phyloP scores from a whole-genome alignment of 2,888 invertebrate species.

The Ormyrus nitidulus region DNA sequence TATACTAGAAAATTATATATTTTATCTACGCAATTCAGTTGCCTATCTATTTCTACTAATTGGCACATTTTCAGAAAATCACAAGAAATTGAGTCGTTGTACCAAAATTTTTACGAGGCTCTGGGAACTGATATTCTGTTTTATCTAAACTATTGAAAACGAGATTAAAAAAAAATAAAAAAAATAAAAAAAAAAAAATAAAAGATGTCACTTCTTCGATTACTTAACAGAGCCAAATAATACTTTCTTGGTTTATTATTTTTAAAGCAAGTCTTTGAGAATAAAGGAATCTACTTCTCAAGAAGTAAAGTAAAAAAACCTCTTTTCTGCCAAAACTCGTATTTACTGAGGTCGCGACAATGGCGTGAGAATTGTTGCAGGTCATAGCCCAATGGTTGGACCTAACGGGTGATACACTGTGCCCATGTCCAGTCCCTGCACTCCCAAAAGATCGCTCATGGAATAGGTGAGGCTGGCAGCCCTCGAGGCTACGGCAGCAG shows the following conservation, averaged over 20 bases:
- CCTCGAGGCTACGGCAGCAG: slow-evolving; percentile 71
- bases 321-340: not conserved
- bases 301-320: too few relatives aligned
- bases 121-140: slow-evolving; percentile 1
- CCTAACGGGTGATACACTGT: slow-evolving; percentile 84
- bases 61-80: slow-evolving; percentile 50
- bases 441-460: slow-evolving; percentile 84
- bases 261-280: too few relatives aligned
- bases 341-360: slow-evolving; percentile 71
- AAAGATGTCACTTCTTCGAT: too few relatives aligned
- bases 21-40: slow-evolving; percentile 4
- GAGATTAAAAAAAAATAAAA: too few relatives aligned
- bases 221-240: too few relatives aligned
- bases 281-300: too few relatives aligned
- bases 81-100: slow-evolving; percentile 52
- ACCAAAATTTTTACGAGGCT: slow-evolving; percentile 33
- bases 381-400: slow-evolving; percentile 83
- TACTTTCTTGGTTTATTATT: slow-evolving; percentile 1
- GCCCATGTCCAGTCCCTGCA: slow-evolving; percentile 82
- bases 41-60: slow-evolving; percentile 22
- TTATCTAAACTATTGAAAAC: too few relatives aligned
- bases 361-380: slow-evolving; percentile 77
- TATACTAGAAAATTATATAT: slow-evolving; percentile 26
- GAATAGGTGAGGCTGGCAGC: slow-evolving; percentile 81
- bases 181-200: too few relatives aligned